Evolutionary conservation across 1,140 invertebrate species (phyloP).

Genomic region (Drosophila bifasciata): DNA sequence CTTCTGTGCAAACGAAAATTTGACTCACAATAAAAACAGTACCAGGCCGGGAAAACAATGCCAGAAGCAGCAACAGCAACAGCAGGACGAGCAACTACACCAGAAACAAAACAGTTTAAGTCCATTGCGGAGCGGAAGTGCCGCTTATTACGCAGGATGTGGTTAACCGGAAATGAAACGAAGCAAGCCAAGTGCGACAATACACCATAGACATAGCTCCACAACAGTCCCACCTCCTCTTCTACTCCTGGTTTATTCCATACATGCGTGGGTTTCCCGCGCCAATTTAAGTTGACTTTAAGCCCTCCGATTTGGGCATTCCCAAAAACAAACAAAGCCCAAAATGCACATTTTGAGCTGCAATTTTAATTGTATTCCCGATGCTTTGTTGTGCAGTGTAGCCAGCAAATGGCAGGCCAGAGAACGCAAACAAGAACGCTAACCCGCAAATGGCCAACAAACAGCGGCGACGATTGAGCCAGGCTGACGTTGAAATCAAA

Average conservation of each 20-base stretch:
- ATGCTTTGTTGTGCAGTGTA: constrained; percentile 46
- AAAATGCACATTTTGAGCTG: too few relatives aligned
- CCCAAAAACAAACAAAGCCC: not conserved
- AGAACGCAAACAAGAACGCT: constrained; percentile 20
- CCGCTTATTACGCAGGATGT: constrained; percentile 80
- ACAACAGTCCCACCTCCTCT: not conserved
- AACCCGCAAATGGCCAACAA: constrained; percentile 51
- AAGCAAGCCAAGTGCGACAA: constrained; percentile 75
- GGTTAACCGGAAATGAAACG: constrained; percentile 80
- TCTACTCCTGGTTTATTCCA: constrained; percentile 10
- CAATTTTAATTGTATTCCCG: too few relatives aligned
- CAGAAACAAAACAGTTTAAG: constrained; percentile 68
- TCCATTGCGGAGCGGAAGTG: constrained; percentile 67
- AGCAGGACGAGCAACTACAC: not conserved
- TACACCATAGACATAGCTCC: constrained; percentile 8
- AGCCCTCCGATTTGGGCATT: constrained; percentile 42
- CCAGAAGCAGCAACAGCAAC: constrained; percentile 10
- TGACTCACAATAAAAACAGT: constrained; percentile 76
- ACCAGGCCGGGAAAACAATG: constrained; percentile 13
- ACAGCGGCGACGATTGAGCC: constrained; percentile 43
- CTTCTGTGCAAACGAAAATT: constrained; percentile 51
- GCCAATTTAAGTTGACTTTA: constrained; percentile 60
- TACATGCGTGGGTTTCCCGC: constrained; percentile 26
- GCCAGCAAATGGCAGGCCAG: constrained; percentile 49
- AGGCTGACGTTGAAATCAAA: constrained; percentile 66